A percentile compares a stretch with the other conserved stretches of the same genome.
Conservation (phyloP, 2,113 vertebrate species). For the Hemichromis elongatus region DNA sequence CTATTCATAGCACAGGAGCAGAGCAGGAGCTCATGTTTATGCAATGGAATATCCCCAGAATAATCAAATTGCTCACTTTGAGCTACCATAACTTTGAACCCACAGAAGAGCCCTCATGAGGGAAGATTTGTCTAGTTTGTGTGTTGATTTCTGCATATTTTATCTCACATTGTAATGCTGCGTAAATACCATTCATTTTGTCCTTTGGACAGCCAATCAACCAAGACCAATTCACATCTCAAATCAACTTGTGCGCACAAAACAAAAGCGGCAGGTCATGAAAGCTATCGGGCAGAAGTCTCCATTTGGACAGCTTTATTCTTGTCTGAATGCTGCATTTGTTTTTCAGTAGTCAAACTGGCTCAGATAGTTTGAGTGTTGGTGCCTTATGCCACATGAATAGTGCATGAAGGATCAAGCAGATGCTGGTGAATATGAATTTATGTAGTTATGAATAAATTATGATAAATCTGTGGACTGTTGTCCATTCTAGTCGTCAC, state of each 20-base stretch:
- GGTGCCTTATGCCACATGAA: constrained; percentile 53
- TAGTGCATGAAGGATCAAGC: constrained; percentile 55
- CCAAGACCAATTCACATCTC: neutral
- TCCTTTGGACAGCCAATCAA: neutral
- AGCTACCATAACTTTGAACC: constrained; percentile 23
- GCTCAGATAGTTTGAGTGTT: neutral
- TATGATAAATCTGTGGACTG: constrained; percentile 15
- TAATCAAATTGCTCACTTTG: constrained; percentile 18
- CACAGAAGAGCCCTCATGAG: neutral
- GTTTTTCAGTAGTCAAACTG: constrained; percentile 1
- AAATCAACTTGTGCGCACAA: constrained; percentile 5
- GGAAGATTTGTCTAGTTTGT: neutral
- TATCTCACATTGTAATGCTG: neutral
- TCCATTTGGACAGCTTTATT: neutral
- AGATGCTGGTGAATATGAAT: constrained; percentile 68
- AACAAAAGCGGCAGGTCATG: neutral
- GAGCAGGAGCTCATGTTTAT: constrained; percentile 59
- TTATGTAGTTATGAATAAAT: constrained; percentile 55
- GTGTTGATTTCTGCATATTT: neutral
- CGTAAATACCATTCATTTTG: constrained; percentile 13
- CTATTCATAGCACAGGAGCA: constrained; percentile 45
- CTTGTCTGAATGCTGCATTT: neutral
- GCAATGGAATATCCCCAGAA: constrained; percentile 36
- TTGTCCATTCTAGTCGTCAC: constrained; percentile 10
- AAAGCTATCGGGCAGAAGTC: neutral